Conservation (phyloP, 2,113 vertebrate species). For the Spea bombifrons region DNA sequence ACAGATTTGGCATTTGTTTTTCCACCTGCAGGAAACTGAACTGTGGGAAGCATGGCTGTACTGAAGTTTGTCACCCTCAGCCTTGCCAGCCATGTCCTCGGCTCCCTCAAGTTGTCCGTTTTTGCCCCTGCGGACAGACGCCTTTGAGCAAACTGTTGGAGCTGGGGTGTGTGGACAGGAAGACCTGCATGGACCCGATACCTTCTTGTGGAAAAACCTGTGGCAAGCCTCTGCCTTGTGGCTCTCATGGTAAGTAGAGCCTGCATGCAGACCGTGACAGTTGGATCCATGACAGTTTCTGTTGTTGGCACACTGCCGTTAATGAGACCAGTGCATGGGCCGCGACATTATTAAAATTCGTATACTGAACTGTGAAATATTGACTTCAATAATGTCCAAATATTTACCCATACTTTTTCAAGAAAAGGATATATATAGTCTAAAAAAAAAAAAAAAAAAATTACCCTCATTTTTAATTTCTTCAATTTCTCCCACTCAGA, state of each 20-base stretch:
- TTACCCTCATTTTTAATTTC: background rate
- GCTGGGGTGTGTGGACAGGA: slow-evolving; percentile 79
- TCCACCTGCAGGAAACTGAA: slow-evolving; percentile 70
- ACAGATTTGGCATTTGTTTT: slow-evolving; percentile 25
- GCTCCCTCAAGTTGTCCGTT: slow-evolving; percentile 77
- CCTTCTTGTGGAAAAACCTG: slow-evolving; percentile 93
- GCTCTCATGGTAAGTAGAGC: slow-evolving; percentile 77
- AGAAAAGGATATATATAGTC: too few relatives aligned
- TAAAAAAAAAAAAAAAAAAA: too few relatives aligned
- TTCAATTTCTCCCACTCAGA: slow-evolving; percentile 58
- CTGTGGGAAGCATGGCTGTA: slow-evolving; percentile 84
- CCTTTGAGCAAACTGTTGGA: slow-evolving; percentile 85
- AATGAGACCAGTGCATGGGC: too few relatives aligned
- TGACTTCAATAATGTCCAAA: too few relatives aligned
- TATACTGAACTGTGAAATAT: too few relatives aligned
- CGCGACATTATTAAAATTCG: too few relatives aligned
- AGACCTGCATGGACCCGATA: slow-evolving; percentile 83
- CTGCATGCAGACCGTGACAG: background rate
- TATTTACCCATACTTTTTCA: too few relatives aligned
- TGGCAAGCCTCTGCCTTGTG: slow-evolving; percentile 85
- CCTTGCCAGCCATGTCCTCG: slow-evolving; percentile 82
- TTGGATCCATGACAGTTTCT: too few relatives aligned
- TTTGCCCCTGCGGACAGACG: slow-evolving; percentile 90
- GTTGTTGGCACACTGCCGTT: too few relatives aligned
- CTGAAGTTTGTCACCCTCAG: slow-evolving; percentile 81